phyloP scores from a whole-genome alignment of 2,113 vertebrate species.

The Daboia siamensis region DNA sequence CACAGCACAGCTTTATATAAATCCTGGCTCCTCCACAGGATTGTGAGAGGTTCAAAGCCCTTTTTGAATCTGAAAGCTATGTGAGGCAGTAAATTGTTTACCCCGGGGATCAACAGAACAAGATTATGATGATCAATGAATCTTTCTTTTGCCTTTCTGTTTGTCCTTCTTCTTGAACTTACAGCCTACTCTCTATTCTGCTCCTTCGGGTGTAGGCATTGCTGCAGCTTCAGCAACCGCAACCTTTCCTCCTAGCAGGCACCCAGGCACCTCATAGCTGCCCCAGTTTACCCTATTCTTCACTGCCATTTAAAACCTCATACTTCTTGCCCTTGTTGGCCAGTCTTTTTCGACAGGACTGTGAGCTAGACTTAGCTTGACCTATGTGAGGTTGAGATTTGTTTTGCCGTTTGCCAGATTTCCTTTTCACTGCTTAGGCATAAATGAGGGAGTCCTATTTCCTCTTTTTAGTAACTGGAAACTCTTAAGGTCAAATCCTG shows the following conservation, averaged over 20 bases:
- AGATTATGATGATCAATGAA: background rate
- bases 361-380: background rate
- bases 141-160: background rate
- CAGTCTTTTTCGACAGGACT: background rate
- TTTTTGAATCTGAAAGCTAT: background rate
- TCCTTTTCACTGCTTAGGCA: background rate
- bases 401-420: background rate
- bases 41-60: background rate
- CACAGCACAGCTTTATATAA: background rate
- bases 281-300: background rate
- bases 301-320: background rate
- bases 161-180: background rate
- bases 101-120: background rate
- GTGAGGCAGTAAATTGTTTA: too few relatives aligned
- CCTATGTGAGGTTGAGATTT: background rate
- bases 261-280: background rate
- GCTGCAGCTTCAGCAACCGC: background rate
- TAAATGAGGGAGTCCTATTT: background rate
- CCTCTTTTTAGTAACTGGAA: background rate
- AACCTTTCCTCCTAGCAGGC: background rate
- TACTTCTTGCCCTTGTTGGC: background rate
- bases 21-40: background rate
- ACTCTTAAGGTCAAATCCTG: background rate
- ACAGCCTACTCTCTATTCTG: background rate
- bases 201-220: background rate